Evolutionary conservation across 2,888 invertebrate genomes (phyloP).

Genomic region (Leucozona laternaria): DNA sequence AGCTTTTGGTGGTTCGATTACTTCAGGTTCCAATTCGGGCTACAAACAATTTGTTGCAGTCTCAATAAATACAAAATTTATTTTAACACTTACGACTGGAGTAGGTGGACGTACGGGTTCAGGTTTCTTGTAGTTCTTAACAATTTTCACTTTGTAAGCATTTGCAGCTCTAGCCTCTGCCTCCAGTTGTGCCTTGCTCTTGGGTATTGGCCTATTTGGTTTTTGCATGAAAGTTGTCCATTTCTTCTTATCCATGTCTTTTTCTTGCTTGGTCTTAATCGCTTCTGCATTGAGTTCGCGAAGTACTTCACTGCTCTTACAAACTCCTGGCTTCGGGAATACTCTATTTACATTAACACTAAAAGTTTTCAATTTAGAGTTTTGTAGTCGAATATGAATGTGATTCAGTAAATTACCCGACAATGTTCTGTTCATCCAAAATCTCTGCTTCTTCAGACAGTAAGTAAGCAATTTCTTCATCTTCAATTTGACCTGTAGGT

Average conservation of each 20-base stretch:
- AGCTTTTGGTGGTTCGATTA: constrained; percentile 57
- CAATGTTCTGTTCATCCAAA: constrained; percentile 87
- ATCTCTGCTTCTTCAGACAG: constrained; percentile 89
- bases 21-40: constrained; percentile 77
- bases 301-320: constrained; percentile 89
- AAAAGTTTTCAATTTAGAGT: constrained; percentile 78
- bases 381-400: constrained; percentile 32
- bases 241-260: constrained; percentile 86
- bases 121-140: constrained; percentile 82
- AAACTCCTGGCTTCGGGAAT: constrained; percentile 86
- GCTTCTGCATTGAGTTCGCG: constrained; percentile 87
- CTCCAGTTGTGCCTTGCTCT: constrained; percentile 81
- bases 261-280: constrained; percentile 84
- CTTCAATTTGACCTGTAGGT: constrained; percentile 84
- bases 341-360: constrained; percentile 89
- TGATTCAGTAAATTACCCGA: constrained; percentile 84
- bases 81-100: constrained; percentile 49
- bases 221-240: constrained; percentile 91
- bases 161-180: constrained; percentile 81
- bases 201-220: constrained; percentile 88
- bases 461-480: constrained; percentile 88
- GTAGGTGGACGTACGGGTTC: constrained; percentile 64
- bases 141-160: constrained; percentile 85
- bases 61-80: not conserved
- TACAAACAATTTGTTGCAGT: not conserved